Conservation (phyloP, 2,797 vertebrate genomes). For the Periophthalmus magnuspinnatus region DNA sequence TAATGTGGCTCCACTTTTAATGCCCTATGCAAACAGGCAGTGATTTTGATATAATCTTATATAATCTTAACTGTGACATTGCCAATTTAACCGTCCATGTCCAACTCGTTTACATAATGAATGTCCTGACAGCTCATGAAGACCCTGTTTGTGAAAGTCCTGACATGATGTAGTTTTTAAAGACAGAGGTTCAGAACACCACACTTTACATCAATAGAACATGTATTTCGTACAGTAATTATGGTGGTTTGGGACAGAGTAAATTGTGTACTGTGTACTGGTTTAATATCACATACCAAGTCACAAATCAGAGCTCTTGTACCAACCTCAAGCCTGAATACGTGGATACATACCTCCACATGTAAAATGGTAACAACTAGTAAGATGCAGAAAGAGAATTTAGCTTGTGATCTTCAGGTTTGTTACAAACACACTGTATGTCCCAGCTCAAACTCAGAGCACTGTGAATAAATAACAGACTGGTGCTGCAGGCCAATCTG, state of each 20-base stretch:
- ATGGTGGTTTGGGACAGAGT: background rate
- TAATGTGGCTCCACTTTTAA: slow-evolving; percentile 28
- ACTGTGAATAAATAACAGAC: background rate
- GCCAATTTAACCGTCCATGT: slow-evolving; percentile 39
- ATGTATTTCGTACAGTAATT: background rate
- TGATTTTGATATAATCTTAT: slow-evolving; percentile 63
- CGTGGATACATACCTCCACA: too few relatives aligned
- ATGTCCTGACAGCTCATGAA: slow-evolving; percentile 36
- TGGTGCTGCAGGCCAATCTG: background rate
- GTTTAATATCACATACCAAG: background rate
- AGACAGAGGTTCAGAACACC: slow-evolving; percentile 14
- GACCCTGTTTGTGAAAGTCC: slow-evolving; percentile 36
- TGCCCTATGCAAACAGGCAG: slow-evolving; percentile 47
- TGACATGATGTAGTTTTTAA: slow-evolving; percentile 18
- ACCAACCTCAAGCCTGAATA: background rate
- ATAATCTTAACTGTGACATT: slow-evolving; percentile 51
- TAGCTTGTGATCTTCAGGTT: background rate
- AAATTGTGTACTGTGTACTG: background rate
- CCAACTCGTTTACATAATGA: slow-evolving; percentile 55
- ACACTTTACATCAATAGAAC: background rate
- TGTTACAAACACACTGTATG: background rate
- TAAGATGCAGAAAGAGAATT: background rate
- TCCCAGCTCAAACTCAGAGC: background rate
- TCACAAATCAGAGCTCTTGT: background rate
- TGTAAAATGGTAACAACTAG: background rate